Evolutionary conservation across 2,113 vertebrate species (phyloP).

Genomic region (Fukomys damarensis): DNA sequence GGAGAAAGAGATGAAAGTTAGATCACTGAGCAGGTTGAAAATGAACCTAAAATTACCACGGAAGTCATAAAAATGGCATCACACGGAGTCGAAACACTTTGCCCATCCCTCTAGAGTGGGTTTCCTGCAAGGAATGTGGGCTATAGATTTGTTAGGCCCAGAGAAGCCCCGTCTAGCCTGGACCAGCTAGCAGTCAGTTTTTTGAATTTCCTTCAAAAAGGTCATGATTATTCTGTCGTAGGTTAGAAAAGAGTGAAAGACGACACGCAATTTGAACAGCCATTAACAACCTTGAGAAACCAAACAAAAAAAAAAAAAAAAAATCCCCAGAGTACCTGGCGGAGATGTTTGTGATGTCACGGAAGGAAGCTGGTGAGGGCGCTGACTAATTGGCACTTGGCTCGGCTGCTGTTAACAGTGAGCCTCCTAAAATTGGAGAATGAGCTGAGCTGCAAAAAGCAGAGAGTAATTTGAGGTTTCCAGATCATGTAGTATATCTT

Average conservation of each 20-base stretch:
- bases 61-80: no score
- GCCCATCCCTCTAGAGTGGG: not conserved
- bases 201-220: not conserved
- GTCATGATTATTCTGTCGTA: not conserved
- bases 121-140: not conserved
- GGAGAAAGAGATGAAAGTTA: not conserved
- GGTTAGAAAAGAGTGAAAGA: not conserved
- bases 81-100: rapidly evolving
- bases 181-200: not conserved
- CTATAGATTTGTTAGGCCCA: not conserved
- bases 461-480: constrained; percentile 35
- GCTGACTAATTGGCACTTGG: constrained; percentile 55
- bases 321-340: not conserved
- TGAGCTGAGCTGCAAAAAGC: constrained; percentile 21
- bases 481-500: not conserved
- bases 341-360: not conserved
- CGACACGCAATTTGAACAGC: not conserved
- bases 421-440: constrained; percentile 16
- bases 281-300: not conserved
- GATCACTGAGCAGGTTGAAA: not conserved
- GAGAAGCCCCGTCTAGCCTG: no score
- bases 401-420: constrained; percentile 14
- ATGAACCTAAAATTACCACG: not conserved
- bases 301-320: not conserved
- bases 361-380: not conserved